Evolutionary conservation across 2,888 invertebrate species (phyloP), one percentile per base, ranked within the genome.

Genomic region (Diabrotica balteata): DNA sequence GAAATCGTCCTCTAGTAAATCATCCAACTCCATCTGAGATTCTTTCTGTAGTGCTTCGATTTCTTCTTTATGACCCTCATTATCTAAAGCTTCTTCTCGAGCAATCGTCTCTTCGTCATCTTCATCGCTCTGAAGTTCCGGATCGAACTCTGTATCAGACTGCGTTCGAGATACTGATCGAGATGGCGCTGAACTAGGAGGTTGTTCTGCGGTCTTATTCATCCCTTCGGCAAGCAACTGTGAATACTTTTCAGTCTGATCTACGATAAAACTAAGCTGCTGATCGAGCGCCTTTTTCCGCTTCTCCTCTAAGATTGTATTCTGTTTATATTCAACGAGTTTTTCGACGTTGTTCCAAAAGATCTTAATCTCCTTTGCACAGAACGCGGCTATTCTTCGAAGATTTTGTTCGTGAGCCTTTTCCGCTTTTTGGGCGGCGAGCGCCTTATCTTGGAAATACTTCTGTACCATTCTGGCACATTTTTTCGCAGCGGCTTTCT

Each of bases 291-390:
- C 97, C 81, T 94, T 93, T 83, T 97, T 96, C 69, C 97, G 89
- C 82, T 97, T 96, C 78, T 96, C 96, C 84, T 98, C 98, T 68
- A 98, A 87, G 75, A 95, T 91, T 43, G 94, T 93, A 80, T 94
- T 92, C 77, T 96, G 94, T 83, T 97, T 97, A 85, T 93, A 96
- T 83, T 97, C 96, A 53, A 98, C 96, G 77, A 98, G 85, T 90
- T 98, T 98, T 84, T 98, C 97, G 8, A 97, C 97, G 84, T 96
- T 97, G 5, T 90, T 86, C 98, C 99, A 99, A 84, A 99, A 99
- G 64, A 91, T 93, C 82, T 93, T 90, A 5, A 99, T 90, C 86
- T 97, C 96, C 80, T 95, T 96, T 0, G 98, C 96, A 73, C 97
- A 92, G 76, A 92, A 93, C 0, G 93, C 90, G 5, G 98, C 97